Conservation (phyloP, 2,113 vertebrate species). For the Chrysemys picta region DNA sequence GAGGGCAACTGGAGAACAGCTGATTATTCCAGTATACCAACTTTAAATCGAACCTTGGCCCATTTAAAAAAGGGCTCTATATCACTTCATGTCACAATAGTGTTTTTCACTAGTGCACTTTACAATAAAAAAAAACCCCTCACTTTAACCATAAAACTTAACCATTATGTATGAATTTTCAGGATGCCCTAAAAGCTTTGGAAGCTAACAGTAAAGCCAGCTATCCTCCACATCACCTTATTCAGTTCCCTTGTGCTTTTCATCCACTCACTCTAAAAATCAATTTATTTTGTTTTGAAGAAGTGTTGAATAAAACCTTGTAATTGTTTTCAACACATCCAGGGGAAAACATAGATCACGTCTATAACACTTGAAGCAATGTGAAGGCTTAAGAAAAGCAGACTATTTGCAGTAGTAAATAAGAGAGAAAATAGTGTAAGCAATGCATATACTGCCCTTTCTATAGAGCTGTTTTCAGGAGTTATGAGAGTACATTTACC, state of each 20-base stretch:
- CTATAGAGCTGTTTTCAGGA: background rate
- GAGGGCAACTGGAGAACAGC: conserved; percentile 37
- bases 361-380: background rate
- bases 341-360: background rate
- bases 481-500: background rate
- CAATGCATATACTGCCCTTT: background rate
- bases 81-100: background rate
- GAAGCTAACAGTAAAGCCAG: background rate
- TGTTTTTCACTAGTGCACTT: background rate
- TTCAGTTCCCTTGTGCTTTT: background rate
- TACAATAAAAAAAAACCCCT: conserved; percentile 1
- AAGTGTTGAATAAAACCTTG: background rate
- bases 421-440: background rate
- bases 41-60: conserved; percentile 47
- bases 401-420: background rate
- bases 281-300: background rate
- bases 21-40: conserved; percentile 52
- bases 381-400: background rate
- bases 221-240: background rate
- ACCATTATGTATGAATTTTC: background rate
- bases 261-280: background rate
- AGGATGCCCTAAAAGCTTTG: background rate
- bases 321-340: background rate
- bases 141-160: conserved; percentile 8
- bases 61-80: conserved; percentile 28